Evolutionary conservation across 2,797 vertebrate species (phyloP).

Genomic region (Coracias cyanogaster): DNA sequence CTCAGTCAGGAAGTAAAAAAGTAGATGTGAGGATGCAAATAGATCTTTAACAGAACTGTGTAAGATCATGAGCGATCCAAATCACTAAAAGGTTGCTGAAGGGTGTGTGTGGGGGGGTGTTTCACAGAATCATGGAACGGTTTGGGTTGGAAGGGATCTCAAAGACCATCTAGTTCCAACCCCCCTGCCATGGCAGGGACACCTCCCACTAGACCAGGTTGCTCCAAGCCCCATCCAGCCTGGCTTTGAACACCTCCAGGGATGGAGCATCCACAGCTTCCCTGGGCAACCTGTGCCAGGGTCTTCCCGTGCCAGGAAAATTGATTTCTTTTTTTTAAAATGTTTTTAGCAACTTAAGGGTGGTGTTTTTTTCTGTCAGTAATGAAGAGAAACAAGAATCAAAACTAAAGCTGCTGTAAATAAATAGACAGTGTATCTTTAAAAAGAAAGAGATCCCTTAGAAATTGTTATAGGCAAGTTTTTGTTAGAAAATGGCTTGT

Average conservation of each 20-base stretch:
- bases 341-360: neutral
- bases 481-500: neutral
- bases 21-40: neutral
- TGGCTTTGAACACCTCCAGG: too few relatives aligned
- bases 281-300: too few relatives aligned
- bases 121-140: too few relatives aligned
- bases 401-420: neutral
- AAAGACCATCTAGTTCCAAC: too few relatives aligned
- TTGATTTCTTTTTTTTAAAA: too few relatives aligned
- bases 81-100: neutral
- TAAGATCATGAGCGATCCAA: neutral
- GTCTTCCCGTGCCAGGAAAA: too few relatives aligned
- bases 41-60: neutral
- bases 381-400: neutral
- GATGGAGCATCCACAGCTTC: too few relatives aligned
- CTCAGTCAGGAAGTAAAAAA: neutral
- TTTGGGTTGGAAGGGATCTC: too few relatives aligned
- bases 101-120: too few relatives aligned
- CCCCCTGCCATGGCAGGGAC: too few relatives aligned
- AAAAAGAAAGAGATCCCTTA: constrained; percentile 18
- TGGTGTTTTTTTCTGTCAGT: neutral
- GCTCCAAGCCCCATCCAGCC: too few relatives aligned
- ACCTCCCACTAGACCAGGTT: too few relatives aligned
- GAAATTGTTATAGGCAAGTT: neutral
- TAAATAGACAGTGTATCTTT: constrained; percentile 29